These are phyloP conservation scores for Andrena chrysosceles DNA, from an alignment of 2,888 invertebrate genomes.

Conservation along the genomic window DNA sequence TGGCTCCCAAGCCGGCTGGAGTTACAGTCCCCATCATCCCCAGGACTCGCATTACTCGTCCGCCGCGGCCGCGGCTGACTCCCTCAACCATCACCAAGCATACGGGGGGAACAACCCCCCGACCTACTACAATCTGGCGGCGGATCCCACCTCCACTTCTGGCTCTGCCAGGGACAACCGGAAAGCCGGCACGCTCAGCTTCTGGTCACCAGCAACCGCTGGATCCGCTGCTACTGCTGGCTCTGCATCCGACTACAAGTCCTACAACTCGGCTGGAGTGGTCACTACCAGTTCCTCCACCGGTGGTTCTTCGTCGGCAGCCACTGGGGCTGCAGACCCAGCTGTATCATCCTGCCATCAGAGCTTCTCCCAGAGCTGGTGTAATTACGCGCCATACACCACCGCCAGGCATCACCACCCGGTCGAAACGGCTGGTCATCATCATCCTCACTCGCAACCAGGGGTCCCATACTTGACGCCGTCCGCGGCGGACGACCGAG, in stretches of 20 bases:
- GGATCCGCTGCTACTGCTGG: conserved; percentile 83
- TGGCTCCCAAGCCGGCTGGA: conserved; percentile 88
- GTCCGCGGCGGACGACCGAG: conserved; percentile 88
- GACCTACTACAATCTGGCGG: conserved; percentile 91
- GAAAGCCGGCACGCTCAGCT: conserved; percentile 87
- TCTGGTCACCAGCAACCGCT: conserved; percentile 89
- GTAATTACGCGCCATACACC: conserved; percentile 89
- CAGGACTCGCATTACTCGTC: conserved; percentile 83
- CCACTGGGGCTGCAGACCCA: conserved; percentile 85
- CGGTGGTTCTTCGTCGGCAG: conserved; percentile 82
- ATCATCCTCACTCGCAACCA: conserved; percentile 87
- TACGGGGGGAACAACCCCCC: conserved; percentile 88
- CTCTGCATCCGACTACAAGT: conserved; percentile 87
- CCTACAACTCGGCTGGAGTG: conserved; percentile 84
- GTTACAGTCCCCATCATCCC: conserved; percentile 88
- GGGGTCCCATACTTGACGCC: conserved; percentile 89
- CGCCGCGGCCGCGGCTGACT: conserved; percentile 87
- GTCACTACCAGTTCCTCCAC: conserved; percentile 85
- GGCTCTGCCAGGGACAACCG: conserved; percentile 87
- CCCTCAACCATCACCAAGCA: conserved; percentile 88
- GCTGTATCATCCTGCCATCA: conserved; percentile 89
- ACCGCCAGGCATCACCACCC: conserved; percentile 87
- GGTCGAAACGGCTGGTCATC: conserved; percentile 85
- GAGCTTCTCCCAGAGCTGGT: conserved; percentile 90
- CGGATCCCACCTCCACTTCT: conserved; percentile 86